A percentile compares a stretch with the other conserved stretches of the same genome.
phyloP scores from a whole-genome alignment of 2,888 invertebrate genomes.

The Lapara coniferarum region DNA sequence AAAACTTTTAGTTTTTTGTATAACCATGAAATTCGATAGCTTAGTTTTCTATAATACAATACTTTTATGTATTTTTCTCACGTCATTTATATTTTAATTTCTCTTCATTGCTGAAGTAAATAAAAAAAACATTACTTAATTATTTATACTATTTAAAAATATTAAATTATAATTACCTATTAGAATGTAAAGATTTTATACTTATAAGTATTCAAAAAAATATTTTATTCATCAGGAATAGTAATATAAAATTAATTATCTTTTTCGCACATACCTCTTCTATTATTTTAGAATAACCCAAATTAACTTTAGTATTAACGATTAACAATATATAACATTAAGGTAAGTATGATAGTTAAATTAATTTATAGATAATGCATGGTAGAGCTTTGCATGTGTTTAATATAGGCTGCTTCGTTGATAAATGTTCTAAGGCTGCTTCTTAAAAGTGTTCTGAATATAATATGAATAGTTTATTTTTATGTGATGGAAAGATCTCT shows the following conservation, averaged over 20 bases:
- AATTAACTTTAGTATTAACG: slow-evolving; percentile 19
- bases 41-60: no score
- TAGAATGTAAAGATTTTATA: background rate
- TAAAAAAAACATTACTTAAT: no score
- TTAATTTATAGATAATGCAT: background rate
- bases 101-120: no score
- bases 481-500: no score
- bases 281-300: slow-evolving; percentile 24
- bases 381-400: slow-evolving; percentile 11
- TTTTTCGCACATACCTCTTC: slow-evolving; percentile 82
- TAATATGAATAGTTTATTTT: no score
- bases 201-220: background rate
- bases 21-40: no score
- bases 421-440: no score
- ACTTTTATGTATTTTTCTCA: no score
- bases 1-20: no score
- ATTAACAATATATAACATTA: slow-evolving; percentile 10
- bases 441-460: no score
- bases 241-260: slow-evolving; percentile 35
- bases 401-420: background rate
- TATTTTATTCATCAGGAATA: background rate
- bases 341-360: slow-evolving; percentile 23
- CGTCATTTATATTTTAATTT: no score
- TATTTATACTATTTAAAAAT: no score
- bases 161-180: background rate